Evolutionary conservation across 2,888 invertebrate genomes (phyloP).

Genomic region (Eretmocerus hayati): DNA sequence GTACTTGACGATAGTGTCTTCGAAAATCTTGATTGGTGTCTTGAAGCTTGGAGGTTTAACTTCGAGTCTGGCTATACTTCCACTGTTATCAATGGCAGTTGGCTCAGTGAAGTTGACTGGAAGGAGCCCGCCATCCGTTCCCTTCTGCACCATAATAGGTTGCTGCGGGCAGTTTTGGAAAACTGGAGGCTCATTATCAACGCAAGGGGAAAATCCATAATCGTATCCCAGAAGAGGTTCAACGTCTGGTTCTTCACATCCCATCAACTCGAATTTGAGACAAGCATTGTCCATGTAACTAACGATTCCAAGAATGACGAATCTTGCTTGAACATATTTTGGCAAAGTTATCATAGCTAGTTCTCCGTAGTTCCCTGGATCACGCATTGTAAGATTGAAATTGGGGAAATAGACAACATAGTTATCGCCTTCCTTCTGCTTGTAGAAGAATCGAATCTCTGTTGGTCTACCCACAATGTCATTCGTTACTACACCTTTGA

Average conservation of each 20-base stretch:
- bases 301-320: conserved; percentile 89
- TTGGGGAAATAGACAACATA: conserved; percentile 97
- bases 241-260: conserved; percentile 79
- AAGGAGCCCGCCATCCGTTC: conserved; percentile 79
- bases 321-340: conserved; percentile 87
- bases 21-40: conserved; percentile 80
- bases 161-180: conserved; percentile 95
- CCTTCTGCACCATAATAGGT: conserved; percentile 82
- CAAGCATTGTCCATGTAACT: conserved; percentile 97
- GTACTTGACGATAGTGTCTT: conserved; percentile 88
- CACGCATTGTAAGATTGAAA: conserved; percentile 88
- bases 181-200: conserved; percentile 92
- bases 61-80: conserved; percentile 86
- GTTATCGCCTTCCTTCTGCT: conserved; percentile 87
- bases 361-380: conserved; percentile 95
- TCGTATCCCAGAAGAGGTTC: conserved; percentile 87
- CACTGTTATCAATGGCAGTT: conserved; percentile 90
- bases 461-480: conserved; percentile 93
- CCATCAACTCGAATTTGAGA: conserved; percentile 91
- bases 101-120: conserved; percentile 92
- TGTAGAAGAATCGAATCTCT: conserved; percentile 94
- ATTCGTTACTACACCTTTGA: conserved; percentile 90
- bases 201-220: conserved; percentile 88
- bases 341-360: conserved; percentile 92
- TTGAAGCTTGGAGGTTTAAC: conserved; percentile 87